Conservation (phyloP, 2,888 invertebrate genomes). For the Dione juno region DNA sequence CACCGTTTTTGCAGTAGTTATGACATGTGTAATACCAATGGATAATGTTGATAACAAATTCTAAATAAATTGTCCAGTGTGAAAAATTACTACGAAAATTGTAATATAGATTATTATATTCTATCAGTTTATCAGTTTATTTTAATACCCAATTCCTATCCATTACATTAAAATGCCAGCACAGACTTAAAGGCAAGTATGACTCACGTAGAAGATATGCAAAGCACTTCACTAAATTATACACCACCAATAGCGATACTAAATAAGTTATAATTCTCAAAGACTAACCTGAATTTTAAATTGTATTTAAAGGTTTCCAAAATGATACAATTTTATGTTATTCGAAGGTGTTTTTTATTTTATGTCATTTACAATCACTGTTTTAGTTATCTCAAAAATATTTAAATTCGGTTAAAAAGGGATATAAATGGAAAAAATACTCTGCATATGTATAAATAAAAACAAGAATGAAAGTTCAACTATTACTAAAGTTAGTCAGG, state of each 20-base stretch:
- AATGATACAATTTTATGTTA: background rate
- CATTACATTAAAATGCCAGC: constrained; percentile 64
- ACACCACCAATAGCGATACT: constrained; percentile 25
- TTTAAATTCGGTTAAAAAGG: background rate
- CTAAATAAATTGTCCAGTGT: background rate
- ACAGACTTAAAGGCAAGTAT: constrained; percentile 64
- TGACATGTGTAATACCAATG: background rate
- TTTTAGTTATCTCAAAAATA: background rate
- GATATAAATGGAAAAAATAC: too few species aligned
- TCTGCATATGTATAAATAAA: background rate
- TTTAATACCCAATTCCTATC: constrained; percentile 37
- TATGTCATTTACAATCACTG: background rate
- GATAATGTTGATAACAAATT: constrained; percentile 1
- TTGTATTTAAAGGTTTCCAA: background rate
- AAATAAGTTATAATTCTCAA: constrained; percentile 5
- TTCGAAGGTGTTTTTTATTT: background rate
- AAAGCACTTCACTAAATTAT: constrained; percentile 47
- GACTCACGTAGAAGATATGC: constrained; percentile 75
- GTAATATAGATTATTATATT: constrained; percentile 1
- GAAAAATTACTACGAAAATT: background rate
- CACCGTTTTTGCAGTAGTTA: constrained; percentile 46
- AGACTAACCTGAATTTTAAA: background rate
- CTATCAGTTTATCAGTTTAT: constrained; percentile 33
- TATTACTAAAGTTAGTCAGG: constrained; percentile 8
- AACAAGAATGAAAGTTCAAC: background rate